Base-by-base conservation (phyloP, 23 tunicate species). In the Trididemnum nubilum region DNA sequence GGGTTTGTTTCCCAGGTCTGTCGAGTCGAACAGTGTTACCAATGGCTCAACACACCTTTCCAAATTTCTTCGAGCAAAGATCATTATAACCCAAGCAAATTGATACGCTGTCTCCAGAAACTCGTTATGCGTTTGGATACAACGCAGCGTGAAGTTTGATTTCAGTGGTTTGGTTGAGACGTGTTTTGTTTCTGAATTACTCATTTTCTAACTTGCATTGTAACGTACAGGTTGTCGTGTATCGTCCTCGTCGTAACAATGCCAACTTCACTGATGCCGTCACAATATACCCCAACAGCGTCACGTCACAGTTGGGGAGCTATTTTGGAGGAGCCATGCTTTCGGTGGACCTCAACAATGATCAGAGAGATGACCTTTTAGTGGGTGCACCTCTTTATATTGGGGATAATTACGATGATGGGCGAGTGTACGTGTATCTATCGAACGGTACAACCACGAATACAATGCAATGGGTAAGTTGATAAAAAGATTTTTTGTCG, bases 251-350 rank as follows among this genome's bases (percentile, higher is more conserved):
- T 54, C 73, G 66, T 1, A 27, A 65, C 83, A 85, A 63, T 67
- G 78, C 78, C 5, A 39, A 23, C 29, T 85, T 85, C 34, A 77
- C 69, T 27, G 37, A 85, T 51, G 64, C 82, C 4, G 61, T 29
- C 51, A 85, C 89, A 28, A 85, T 85, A 2, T 73, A 73, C 30
- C 58, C 78, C 19, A 39, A 38, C 58, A n/a, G 5, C 25, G 15
- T 21, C 9, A 39, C 15, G 9, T 15, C 39, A 7, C 78, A 73
- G 25, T 39, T 67, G 22, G 90, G 90, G 7, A 85, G 90, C 72
- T 90, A 79, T 51, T 90, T 79, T 80, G 95, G 95, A 0, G 95
- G 85, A 29, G 37, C 76, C 30, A 21, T 91, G 84, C 61, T 91
- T n/a, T 86, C 83, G 5, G 81, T 77, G 9, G 97, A 91, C 39